Evolutionary conservation across 2,113 vertebrate species (phyloP).

Genomic region (Boleophthalmus pectinirostris): DNA sequence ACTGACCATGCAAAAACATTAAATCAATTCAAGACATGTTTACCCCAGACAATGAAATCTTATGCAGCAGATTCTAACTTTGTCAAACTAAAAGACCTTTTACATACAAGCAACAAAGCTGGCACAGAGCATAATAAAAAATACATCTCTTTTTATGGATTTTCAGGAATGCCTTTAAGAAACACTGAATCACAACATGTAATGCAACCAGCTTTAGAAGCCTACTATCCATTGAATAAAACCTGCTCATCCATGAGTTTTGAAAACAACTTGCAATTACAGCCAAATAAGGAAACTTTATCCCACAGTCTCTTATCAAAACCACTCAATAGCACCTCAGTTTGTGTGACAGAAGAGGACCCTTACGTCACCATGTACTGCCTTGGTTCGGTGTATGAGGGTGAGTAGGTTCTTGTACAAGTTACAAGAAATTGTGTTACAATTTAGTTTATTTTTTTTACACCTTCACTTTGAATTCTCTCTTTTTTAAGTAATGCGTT

Average conservation of each 20-base stretch:
- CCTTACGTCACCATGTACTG: slow-evolving; percentile 61
- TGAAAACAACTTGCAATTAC: slow-evolving; percentile 35
- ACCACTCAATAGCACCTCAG: slow-evolving; percentile 19
- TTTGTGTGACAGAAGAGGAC: slow-evolving; percentile 51
- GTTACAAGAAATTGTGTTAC: slow-evolving; percentile 1
- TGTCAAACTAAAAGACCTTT: slow-evolving; percentile 7
- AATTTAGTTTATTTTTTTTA: slow-evolving; percentile 5
- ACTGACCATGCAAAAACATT: slow-evolving; percentile 14
- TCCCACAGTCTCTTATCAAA: slow-evolving; percentile 15
- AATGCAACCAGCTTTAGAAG: slow-evolving; percentile 20
- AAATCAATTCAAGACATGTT: slow-evolving; percentile 34
- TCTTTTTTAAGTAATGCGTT: background rate
- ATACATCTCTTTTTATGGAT: slow-evolving; percentile 2
- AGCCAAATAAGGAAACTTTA: slow-evolving; percentile 16
- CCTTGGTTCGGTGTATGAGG: slow-evolving; percentile 62
- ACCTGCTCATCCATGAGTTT: slow-evolving; percentile 19
- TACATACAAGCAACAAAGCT: slow-evolving; percentile 3
- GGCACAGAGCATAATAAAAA: slow-evolving; percentile 28
- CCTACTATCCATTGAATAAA: slow-evolving; percentile 35
- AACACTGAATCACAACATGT: slow-evolving; percentile 38
- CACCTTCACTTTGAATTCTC: slow-evolving; percentile 9
- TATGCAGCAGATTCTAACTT: background rate
- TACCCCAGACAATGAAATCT: slow-evolving; percentile 21
- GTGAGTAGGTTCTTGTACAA: slow-evolving; percentile 72
- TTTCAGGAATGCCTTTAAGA: slow-evolving; percentile 22